Evolutionary conservation across 2,113 vertebrate species (phyloP).

Genomic region (Solea solea): DNA sequence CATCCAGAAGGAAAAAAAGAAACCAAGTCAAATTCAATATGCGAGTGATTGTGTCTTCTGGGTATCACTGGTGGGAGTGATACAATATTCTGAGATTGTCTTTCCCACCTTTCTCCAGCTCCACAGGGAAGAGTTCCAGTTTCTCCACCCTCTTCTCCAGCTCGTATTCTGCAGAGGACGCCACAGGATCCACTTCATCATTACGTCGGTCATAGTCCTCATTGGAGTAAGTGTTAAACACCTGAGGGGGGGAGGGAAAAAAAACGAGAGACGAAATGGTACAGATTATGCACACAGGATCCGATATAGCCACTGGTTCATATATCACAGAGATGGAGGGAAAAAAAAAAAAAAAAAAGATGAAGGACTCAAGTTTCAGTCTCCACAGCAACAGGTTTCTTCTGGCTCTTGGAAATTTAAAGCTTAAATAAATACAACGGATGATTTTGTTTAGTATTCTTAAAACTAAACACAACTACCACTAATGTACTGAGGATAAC

Average conservation of each 20-base stretch:
- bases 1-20: conserved; percentile 10
- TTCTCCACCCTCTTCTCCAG: conserved; percentile 98
- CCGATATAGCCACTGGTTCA: conserved; percentile 6
- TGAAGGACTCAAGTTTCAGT: background rate
- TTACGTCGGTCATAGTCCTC: conserved; percentile 97
- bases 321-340: too few species aligned
- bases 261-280: background rate
- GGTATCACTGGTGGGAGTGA: conserved; percentile 4
- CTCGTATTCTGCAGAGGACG: conserved; percentile 97
- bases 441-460: too few species aligned
- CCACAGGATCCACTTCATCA: conserved; percentile 97
- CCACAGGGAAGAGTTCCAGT: conserved; percentile 96
- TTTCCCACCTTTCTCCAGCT: conserved; percentile 93
- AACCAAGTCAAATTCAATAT: conserved; percentile 1
- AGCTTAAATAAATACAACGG: too few species aligned
- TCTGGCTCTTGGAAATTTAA: background rate
- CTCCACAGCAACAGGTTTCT: background rate
- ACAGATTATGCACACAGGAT: background rate
- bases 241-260: conserved; percentile 77
- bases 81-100: conserved; percentile 20
- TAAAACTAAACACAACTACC: too few species aligned
- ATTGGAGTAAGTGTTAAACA: conserved; percentile 97
- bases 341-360: too few species aligned
- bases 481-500: too few species aligned
- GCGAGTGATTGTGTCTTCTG: conserved; percentile 37